Evolutionary conservation across 2,113 vertebrate species (phyloP), one percentile per base, ranked within the genome.

Genomic region (Paratilapia polleni): DNA sequence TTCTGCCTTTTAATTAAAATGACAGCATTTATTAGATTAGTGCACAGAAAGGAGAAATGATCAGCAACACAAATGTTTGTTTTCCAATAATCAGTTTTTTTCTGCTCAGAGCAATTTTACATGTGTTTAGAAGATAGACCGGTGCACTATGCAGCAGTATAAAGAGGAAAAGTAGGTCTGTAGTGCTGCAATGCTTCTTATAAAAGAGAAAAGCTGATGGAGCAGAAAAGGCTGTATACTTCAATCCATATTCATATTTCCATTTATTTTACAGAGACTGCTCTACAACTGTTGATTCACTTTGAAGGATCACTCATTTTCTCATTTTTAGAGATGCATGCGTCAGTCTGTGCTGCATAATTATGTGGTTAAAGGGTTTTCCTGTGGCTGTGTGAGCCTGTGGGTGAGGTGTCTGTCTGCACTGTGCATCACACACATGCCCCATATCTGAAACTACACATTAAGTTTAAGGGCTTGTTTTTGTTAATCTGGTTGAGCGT

Each of bases 201-300:
- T 76, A 81, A 82, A 64, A 58, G 57, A 52, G 34, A 76, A 86
- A 78, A 89, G 90, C 90, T 93, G 88, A 93, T 56, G 2, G 75
- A 28, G 86, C 89, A 91, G 75, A 90, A 92, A 89, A 88, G 31
- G 58, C 73, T 62, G 59, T 19, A 28, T 70, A 60, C 64, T 86
- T 80, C 87, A 52, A 93, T 91, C 86, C 93, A 93, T 93, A 93
- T 93, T 93, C 92, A 92, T 90, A 89, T 86, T 91, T 89, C 81
- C 58, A 75, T 91, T 92, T 41, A 92, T 89, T 91, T 89, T 26
- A 89, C 84, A 20, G 28, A 80, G 74, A 88, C 89, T 83, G 88
- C 80, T 84, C 73, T 36, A 31, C 87, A 92, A 90, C 88, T 93
- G 86, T 92, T 93, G 88, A 92, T 91, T 84, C 80, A 76, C 87